Evolutionary conservation across 2,888 invertebrate species (phyloP), one percentile per base, ranked within the genome.

Genomic region (Eurois occulta): DNA sequence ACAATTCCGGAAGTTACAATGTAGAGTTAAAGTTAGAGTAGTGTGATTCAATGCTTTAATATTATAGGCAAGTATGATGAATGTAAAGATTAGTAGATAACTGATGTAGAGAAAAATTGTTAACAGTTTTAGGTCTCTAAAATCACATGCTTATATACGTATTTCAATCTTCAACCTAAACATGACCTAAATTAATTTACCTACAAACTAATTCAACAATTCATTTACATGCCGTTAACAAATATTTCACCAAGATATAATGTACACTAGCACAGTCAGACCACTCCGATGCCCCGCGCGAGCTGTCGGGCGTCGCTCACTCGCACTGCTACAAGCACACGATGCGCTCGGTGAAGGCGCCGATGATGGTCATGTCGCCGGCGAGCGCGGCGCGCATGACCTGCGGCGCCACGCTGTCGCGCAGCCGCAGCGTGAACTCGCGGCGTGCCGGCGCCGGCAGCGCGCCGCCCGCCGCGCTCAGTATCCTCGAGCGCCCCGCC

Each of bases 291-390:
- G 35, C 60, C 16, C 18, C 52, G 32, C 21, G 24, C 16, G 32
- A 38, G 16, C 13, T 43, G 8, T 24, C 60, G 4, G 46, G 24
- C 21, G 52, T 11, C 32, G 32, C 62, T 81, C 71, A 78, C 62
- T 38, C 38, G 70, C 75, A 68, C 68, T 85, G 93, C 93, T 96
- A 96, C 94, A 96, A 93, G 84, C 96, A 95, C 71, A 95, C 96
- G 69, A 94, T 93, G 66, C 94, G 94, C 88, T 96, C 96, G 21
- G 96, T 96, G 85, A 96, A 96, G 65, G 96, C 96, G 48, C 96
- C 96, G 28, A 96, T 88, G 79, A 96, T 91, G 66, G 91, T 94
- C 94, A 96, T 94, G 88, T 96, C 96, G 52, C 90, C 88, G 64
- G 94, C 91, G 46, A 96, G 93, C 28, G 95, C 95, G 38, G 96